These are phyloP conservation scores for Cochlearius cochlearius DNA, from an alignment of 2,113 vertebrate genomes.

Conservation along the genomic window DNA sequence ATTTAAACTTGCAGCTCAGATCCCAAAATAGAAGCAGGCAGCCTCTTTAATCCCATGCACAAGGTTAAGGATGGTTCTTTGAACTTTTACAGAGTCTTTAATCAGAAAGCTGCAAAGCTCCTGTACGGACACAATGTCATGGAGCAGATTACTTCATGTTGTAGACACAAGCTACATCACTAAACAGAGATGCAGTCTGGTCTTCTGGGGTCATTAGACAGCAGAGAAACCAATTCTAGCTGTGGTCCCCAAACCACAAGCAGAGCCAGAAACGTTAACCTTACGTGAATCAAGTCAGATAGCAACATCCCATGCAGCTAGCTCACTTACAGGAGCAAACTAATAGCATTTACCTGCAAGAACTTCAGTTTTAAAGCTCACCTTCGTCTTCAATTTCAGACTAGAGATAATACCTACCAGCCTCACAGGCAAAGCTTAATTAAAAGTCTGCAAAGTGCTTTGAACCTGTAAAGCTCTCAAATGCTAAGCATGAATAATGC, in stretches of 20 bases:
- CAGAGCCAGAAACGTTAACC: not conserved
- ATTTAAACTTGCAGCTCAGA: not conserved
- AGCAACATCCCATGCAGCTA: not conserved
- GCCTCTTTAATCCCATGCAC: not conserved
- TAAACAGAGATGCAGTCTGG: not conserved
- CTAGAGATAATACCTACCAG: not conserved
- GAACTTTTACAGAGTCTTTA: slow-evolving; percentile 23
- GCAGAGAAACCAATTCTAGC: not conserved
- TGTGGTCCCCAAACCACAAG: not conserved
- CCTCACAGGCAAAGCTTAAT: slow-evolving; percentile 34
- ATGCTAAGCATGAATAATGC: slow-evolving; percentile 7
- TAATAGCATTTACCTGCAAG: not conserved
- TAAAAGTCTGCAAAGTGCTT: slow-evolving; percentile 34
- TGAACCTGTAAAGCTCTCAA: slow-evolving; percentile 37
- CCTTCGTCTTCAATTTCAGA: not conserved
- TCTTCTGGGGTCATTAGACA: not conserved
- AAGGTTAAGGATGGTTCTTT: not conserved
- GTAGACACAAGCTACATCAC: not conserved
- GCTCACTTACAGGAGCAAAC: not conserved
- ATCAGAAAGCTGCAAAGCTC: slow-evolving; percentile 19
- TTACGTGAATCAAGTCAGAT: not conserved
- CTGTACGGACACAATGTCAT: not conserved
- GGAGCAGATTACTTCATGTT: not conserved
- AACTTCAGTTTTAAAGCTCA: not conserved
- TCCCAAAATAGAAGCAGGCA: not conserved